phyloP scores from a whole-genome alignment of 2,888 invertebrate species.

The Smittia sp. region DNA sequence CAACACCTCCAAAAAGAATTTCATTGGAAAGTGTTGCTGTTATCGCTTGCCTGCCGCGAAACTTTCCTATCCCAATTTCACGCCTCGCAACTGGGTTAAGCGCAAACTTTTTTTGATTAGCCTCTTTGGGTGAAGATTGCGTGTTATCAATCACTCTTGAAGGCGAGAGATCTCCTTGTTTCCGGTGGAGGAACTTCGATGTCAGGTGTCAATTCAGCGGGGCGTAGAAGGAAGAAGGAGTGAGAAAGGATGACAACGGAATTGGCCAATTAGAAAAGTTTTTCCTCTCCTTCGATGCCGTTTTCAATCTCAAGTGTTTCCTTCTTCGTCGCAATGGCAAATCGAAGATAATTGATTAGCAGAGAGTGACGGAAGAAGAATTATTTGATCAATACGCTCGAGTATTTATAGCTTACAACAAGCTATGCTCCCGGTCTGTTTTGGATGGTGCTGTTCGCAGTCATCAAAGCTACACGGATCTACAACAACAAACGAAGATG shows the following conservation, averaged over 20 bases:
- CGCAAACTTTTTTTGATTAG: background rate
- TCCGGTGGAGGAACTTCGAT: background rate
- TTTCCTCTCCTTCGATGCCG: background rate
- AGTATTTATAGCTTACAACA: no score
- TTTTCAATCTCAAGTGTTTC: background rate
- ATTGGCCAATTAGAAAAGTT: background rate
- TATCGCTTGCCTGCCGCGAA: background rate
- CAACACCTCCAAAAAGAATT: background rate
- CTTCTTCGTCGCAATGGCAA: no score
- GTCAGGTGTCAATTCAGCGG: background rate
- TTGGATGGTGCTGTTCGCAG: no score
- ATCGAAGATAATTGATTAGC: no score
- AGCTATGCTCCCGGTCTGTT: no score
- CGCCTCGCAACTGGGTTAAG: conserved; percentile 1
- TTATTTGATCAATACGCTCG: no score
- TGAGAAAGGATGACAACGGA: background rate
- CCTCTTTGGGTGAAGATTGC: background rate
- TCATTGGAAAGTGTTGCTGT: background rate
- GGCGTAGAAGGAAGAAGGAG: background rate
- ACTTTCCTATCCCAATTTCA: background rate
- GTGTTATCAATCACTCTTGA: background rate
- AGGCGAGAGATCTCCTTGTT: background rate
- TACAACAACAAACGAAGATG: no score
- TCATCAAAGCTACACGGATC: no score
- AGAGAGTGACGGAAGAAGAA: no score